Evolutionary conservation across 2,797 vertebrate genomes (phyloP).

Genomic region (Sebastes taczanowskii): DNA sequence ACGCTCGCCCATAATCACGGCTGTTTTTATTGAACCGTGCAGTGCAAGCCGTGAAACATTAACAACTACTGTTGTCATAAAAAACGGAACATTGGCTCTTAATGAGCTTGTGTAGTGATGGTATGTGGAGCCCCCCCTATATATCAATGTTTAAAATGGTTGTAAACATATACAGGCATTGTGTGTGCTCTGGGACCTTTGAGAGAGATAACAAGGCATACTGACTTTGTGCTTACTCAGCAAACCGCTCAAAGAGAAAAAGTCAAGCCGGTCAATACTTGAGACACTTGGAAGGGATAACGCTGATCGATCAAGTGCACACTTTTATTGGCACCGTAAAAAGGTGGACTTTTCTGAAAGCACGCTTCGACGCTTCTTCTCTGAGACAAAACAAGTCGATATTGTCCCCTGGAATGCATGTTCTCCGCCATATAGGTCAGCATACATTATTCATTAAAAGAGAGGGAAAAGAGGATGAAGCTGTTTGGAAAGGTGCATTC

Average conservation of each 20-base stretch:
- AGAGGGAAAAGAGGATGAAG: background rate
- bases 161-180: conserved; percentile 47
- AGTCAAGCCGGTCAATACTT: conserved; percentile 19
- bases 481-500: background rate
- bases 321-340: conserved; percentile 6
- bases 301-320: conserved; percentile 35
- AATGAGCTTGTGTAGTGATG: conserved; percentile 49
- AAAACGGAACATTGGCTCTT: conserved; percentile 40
- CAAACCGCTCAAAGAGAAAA: conserved; percentile 17
- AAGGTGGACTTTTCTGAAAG: conserved; percentile 1
- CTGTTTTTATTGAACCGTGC: conserved; percentile 7
- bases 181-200: conserved; percentile 20
- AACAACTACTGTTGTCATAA: conserved; percentile 41
- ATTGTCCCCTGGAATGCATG: background rate
- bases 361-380: background rate
- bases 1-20: conserved; percentile 7
- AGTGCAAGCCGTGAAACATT: background rate
- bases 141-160: conserved; percentile 56
- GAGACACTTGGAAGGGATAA: conserved; percentile 32
- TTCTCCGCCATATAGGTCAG: conserved; percentile 4
- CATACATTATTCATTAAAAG: conserved; percentile 39
- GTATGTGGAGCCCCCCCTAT: background rate
- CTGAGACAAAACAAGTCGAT: conserved; percentile 30
- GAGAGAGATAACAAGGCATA: conserved; percentile 27
- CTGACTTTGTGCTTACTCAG: conserved; percentile 24